Evolutionary conservation across 2,113 vertebrate species (phyloP), one percentile per base, ranked within the genome.

Genomic region (Macquaria ambigua): DNA sequence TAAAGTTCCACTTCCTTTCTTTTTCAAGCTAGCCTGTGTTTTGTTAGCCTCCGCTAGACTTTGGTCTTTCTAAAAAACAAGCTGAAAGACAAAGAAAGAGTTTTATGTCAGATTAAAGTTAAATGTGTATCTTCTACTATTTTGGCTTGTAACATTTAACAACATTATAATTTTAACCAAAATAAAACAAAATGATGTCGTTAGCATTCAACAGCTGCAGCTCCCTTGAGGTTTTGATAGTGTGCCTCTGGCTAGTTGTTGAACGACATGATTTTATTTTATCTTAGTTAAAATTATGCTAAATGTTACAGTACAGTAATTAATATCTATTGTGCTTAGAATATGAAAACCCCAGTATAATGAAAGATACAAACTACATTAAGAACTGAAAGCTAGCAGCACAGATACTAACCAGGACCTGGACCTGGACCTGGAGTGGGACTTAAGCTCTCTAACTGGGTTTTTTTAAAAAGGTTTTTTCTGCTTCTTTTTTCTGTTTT

Each of bases 401-500:
- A 12, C 11, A 28, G 56, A 18, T 18, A 31, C 31, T 37, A 18
- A 61, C 18, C 6, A 10, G 20, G 20, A 28, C 25, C 6, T 6
- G 59, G 43, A 18, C 12, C 15, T 9, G 28, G 18, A 62, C 18
- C 6, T 18, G 20, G 20, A 28, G 18, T 16, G 59, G 43, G 18
- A 62, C 56, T 61, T 48, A 8, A 62, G 58, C 20, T 74, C 55
- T 46, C 39, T 31, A 4, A 16, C 31, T 74, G 3, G 15, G 23
- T 12, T 31, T 21, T 21, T 71, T 34, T 41, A 8, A 16, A 61
- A 61, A 5, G 7, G n/a, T 37, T 23, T 34, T 68, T 69, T 52
- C 3, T 59, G 28, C 43, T 69, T 61, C 39, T 68, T 39, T 25
- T 77, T 77, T 63, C 71, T 85, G 72, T 84, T 77, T 74, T 37